Evolutionary conservation across 2,888 invertebrate species (phyloP).

Genomic region (Drosophila aldrichi): DNA sequence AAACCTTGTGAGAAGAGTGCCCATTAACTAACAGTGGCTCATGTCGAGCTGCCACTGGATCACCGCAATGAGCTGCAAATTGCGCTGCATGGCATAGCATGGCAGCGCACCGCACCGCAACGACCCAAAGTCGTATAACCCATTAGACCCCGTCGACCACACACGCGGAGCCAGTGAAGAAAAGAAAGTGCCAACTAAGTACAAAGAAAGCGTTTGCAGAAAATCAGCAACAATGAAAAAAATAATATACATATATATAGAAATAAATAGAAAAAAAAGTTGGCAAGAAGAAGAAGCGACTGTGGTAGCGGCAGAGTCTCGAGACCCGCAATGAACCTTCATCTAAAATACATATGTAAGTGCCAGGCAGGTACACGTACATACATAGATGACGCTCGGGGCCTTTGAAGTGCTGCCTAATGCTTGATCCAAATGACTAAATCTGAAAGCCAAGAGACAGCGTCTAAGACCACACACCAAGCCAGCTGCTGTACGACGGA

Average conservation of each 20-base stretch:
- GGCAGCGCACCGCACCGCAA: constrained; percentile 21
- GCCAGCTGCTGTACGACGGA: constrained; percentile 8
- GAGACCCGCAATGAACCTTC: constrained; percentile 33
- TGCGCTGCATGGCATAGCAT: constrained; percentile 24
- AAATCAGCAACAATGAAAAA: constrained; percentile 21
- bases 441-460: constrained; percentile 44
- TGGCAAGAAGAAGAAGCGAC: neutral
- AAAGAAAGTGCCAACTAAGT: constrained; percentile 52
- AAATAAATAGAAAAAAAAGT: neutral
- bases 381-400: constrained; percentile 18
- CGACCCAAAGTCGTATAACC: constrained; percentile 28
- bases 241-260: neutral
- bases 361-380: constrained; percentile 1
- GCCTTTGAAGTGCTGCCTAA: constrained; percentile 43
- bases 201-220: constrained; percentile 57
- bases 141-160: constrained; percentile 54
- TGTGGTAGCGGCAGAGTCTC: neutral
- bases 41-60: constrained; percentile 18
- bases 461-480: constrained; percentile 53
- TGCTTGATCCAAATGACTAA: constrained; percentile 60
- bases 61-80: constrained; percentile 42
- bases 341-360: constrained; percentile 34
- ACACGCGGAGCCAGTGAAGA: constrained; percentile 38
- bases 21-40: constrained; percentile 23
- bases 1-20: constrained; percentile 4